Percentiles rank a stretch among this genome's conserved stretches.
Conservation (phyloP, 2,888 invertebrate genomes). For the Hydrotaea diabolus region DNA sequence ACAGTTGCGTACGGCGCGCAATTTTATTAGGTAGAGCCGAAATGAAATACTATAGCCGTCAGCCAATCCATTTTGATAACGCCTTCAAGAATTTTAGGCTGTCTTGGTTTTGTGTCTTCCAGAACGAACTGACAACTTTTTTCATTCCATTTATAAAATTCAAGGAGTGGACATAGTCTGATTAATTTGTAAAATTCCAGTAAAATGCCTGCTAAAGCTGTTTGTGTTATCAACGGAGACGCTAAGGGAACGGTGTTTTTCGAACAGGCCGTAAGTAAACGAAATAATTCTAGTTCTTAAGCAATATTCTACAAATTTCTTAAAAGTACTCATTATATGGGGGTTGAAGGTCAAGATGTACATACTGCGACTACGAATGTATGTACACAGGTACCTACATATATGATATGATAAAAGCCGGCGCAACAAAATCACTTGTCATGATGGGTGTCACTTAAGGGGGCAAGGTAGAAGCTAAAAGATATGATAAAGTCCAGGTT, state of each 20-base stretch:
- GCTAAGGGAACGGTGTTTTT: conserved; percentile 91
- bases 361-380: no score
- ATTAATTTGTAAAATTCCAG: background rate
- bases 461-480: background rate
- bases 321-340: conserved; percentile 16
- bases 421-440: conserved; percentile 40
- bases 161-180: no score
- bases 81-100: no score
- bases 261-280: conserved; percentile 86
- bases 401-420: conserved; percentile 33
- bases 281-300: no score
- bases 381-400: conserved; percentile 1
- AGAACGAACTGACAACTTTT: no score
- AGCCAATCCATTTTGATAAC: no score
- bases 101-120: no score
- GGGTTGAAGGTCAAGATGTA: conserved; percentile 48
- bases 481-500: no score
- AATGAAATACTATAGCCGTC: no score
- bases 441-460: conserved; percentile 22
- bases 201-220: conserved; percentile 87
- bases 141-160: no score
- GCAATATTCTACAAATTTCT: conserved; percentile 24
- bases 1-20: no score
- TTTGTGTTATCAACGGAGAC: conserved; percentile 93
- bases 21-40: no score